Evolutionary conservation across 1,140 invertebrate genomes (phyloP).

Genomic region (Pseudachorutes palmiensis): DNA sequence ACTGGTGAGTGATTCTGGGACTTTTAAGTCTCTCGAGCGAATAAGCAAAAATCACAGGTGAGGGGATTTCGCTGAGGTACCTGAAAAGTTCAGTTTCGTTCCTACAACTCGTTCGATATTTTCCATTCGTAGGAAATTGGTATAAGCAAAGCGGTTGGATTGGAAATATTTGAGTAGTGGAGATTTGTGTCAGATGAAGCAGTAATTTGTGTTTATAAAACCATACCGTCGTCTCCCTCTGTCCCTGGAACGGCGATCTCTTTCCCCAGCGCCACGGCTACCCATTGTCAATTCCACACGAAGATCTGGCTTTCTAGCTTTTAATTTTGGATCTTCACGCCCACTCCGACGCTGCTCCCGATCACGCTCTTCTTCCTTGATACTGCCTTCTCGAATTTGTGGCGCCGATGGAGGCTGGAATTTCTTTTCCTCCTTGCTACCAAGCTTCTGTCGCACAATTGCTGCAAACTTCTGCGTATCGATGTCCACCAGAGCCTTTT

Average conservation of each 20-base stretch:
- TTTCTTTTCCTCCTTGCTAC: conserved; percentile 1
- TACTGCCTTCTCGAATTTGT: conserved; percentile 10
- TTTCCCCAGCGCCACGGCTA: conserved; percentile 18
- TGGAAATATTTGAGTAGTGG: no score
- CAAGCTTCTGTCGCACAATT: conserved; percentile 35
- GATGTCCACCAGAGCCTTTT: conserved; percentile 31
- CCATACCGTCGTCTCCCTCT: conserved; percentile 19
- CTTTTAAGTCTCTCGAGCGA: not conserved
- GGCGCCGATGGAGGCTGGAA: conserved; percentile 4
- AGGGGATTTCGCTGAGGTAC: not conserved
- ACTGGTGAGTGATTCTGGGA: not conserved
- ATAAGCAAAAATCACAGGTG: conserved; percentile 10
- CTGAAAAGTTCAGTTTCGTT: conserved; percentile 19
- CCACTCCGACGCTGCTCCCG: not conserved
- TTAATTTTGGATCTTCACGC: not conserved
- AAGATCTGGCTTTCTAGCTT: conserved; percentile 12
- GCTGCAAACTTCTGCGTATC: conserved; percentile 39
- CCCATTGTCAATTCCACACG: conserved; percentile 30
- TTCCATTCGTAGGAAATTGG: not conserved
- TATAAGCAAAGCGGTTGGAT: no score
- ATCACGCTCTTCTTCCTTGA: not conserved
- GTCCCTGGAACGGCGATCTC: conserved; percentile 20
- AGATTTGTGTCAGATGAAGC: conserved; percentile 2
- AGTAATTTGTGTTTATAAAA: conserved; percentile 14
- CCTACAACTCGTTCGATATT: not conserved